Evolutionary conservation across 2,113 vertebrate species (phyloP).

Genomic region (Etia nguti): DNA sequence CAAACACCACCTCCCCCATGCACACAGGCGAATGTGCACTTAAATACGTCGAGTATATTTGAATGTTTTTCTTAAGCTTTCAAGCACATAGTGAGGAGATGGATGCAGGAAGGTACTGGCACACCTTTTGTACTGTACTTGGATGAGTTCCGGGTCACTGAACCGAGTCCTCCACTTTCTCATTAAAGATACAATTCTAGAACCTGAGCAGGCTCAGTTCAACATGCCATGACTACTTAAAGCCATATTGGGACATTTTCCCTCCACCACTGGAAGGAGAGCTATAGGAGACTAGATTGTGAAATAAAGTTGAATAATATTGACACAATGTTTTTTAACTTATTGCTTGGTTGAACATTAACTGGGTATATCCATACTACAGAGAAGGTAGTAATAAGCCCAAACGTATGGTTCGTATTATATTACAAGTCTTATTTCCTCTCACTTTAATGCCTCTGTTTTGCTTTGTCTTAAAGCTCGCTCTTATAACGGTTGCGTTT

Average conservation of each 20-base stretch:
- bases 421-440: neutral
- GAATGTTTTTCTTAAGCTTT: neutral
- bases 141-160: constrained; percentile 43
- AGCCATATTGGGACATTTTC: neutral
- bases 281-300: neutral
- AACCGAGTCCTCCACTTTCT: constrained; percentile 24
- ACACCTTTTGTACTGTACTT: constrained; percentile 18
- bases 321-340: neutral
- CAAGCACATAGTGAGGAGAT: neutral
- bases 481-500: neutral
- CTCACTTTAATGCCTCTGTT: neutral
- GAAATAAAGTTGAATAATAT: neutral
- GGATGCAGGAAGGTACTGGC: constrained; percentile 6
- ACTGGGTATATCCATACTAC: neutral
- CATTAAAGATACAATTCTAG: constrained; percentile 19
- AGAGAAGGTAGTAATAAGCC: neutral
- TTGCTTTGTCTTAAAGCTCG: neutral
- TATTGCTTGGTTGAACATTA: neutral
- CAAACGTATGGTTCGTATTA: neutral
- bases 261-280: neutral
- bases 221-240: neutral
- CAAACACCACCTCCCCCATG: neutral
- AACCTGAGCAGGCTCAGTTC: neutral
- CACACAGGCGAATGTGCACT: neutral
- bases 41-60: neutral